These are phyloP conservation scores for Gasteruption jaculator DNA, from an alignment of 2,888 invertebrate species.

Conservation along the genomic window DNA sequence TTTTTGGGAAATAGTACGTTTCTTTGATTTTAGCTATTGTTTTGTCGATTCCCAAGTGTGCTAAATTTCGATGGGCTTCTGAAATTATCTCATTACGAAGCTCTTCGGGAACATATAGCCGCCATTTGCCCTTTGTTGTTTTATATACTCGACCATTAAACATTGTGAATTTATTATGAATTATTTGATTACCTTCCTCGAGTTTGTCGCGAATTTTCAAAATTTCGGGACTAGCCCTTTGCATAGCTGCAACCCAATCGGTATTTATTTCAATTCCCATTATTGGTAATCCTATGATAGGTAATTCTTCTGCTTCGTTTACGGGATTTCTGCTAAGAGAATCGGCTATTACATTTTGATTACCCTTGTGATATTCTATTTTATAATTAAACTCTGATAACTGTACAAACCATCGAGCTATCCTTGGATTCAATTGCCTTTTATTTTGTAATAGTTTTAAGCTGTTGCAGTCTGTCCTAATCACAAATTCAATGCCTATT, in stretches of 20 bases:
- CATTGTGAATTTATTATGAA: conserved; percentile 14
- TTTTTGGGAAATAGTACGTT: conserved; percentile 23
- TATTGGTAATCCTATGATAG: conserved; percentile 7
- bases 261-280: conserved; percentile 17
- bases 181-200: conserved; percentile 9
- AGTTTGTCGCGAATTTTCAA: conserved; percentile 12
- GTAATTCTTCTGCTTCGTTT: conserved; percentile 13
- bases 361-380: conserved; percentile 26
- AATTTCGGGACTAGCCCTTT: conserved; percentile 15
- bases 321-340: conserved; percentile 26
- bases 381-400: conserved; percentile 27
- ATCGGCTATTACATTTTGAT: conserved; percentile 28
- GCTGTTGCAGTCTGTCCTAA: conserved; percentile 21
- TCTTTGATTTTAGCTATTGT: conserved; percentile 1
- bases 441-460: conserved; percentile 9
- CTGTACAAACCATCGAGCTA: conserved; percentile 16
- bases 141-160: conserved; percentile 18
- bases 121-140: conserved; percentile 7
- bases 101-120: conserved; percentile 8
- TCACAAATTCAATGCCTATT: conserved; percentile 19
- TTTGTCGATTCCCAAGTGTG: conserved; percentile 13
- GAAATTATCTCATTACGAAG: conserved; percentile 1
- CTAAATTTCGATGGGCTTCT: conserved; percentile 6
- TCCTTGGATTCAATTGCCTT: conserved; percentile 14
- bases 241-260: conserved; percentile 22